A percentile compares a stretch with the other conserved stretches of the same genome.
phyloP scores from a whole-genome alignment of 1,140 invertebrate genomes.

The Lasioglossum baleicum region DNA sequence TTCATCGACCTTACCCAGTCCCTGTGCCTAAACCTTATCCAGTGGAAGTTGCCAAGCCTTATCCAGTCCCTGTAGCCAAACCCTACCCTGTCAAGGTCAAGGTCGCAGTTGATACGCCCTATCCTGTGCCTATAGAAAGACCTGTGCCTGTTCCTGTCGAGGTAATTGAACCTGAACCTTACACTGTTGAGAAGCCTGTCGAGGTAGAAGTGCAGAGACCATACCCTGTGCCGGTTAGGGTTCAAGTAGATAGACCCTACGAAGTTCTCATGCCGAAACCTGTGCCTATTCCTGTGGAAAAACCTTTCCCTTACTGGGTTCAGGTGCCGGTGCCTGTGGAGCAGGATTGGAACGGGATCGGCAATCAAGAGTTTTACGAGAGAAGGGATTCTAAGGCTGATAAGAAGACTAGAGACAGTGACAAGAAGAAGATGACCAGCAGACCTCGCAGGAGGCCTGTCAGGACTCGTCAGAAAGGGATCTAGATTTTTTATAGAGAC shows the following conservation, averaged over 20 bases:
- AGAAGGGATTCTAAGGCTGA: background rate
- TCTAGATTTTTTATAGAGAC: background rate
- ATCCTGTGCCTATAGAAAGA: conserved; percentile 83
- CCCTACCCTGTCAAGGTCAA: conserved; percentile 83
- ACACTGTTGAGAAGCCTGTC: conserved; percentile 35
- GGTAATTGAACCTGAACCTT: conserved; percentile 74
- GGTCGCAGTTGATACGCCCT: conserved; percentile 83
- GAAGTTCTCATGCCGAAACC: conserved; percentile 74
- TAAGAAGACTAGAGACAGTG: too few species aligned
- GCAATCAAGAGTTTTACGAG: background rate
- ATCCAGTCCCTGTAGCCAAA: conserved; percentile 86
- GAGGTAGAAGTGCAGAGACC: conserved; percentile 46
- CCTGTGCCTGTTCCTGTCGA: conserved; percentile 83
- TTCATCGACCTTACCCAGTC: conserved; percentile 83
- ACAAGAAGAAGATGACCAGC: background rate
- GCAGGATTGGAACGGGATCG: background rate
- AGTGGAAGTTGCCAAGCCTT: conserved; percentile 85
- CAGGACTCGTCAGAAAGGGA: too few species aligned
- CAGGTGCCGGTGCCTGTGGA: conserved; percentile 38
- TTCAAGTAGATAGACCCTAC: conserved; percentile 81
- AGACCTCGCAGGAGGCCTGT: background rate
- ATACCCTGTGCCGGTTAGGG: conserved; percentile 76
- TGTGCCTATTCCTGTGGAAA: conserved; percentile 33
- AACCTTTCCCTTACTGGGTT: conserved; percentile 46
- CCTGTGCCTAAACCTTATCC: conserved; percentile 80